Evolutionary conservation across 2,113 vertebrate species (phyloP), one percentile per base, ranked within the genome.

Genomic region (Poeciliopsis occidentalis): DNA sequence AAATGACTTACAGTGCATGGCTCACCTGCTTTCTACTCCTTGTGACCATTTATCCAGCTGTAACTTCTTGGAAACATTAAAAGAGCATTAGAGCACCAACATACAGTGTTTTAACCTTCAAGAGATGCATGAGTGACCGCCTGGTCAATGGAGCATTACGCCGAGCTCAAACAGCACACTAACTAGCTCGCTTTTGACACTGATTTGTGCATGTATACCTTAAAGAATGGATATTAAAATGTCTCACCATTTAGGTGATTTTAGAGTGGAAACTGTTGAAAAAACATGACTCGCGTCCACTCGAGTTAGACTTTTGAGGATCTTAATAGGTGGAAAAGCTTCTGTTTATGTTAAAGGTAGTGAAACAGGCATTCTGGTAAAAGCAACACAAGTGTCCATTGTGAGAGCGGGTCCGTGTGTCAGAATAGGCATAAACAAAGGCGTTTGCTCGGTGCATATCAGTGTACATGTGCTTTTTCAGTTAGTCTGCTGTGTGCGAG

Each of bases 61-160:
- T 85, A 91, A 90, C 82, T 83, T 91, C 82, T 88, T 86, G 87
- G 87, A 82, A 81, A 82, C 88, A 90, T 91, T 93, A 92, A 90
- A 90, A 90, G 86, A 85, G 85, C 84, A 92, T 90, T 90, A 91
- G 88, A 81, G 78, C 74, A 81, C 84, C 76, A 80, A 88, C 82
- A 87, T 82, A 79, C 82, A 82, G 72, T 83, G 83, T 88, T 67
- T 82, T 87, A 79, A 90, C 89, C 86, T 88, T 87, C 88, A 86
- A 81, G 83, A 87, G 29, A 73, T 54, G 84, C 75, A 89, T 85
- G 78, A 92, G 92, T 79, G 85, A 91, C 87, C 88, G 72, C 84
- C 82, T 85, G 79, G 89, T 91, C 89, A 89, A 87, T 87, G 85
- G 85, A 78, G 90, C 84, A 83, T 90, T 88, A 87, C 85, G 60